These are phyloP conservation scores for Aphrophora alni DNA, from an alignment of 2,888 invertebrate species.

Conservation along the genomic window DNA sequence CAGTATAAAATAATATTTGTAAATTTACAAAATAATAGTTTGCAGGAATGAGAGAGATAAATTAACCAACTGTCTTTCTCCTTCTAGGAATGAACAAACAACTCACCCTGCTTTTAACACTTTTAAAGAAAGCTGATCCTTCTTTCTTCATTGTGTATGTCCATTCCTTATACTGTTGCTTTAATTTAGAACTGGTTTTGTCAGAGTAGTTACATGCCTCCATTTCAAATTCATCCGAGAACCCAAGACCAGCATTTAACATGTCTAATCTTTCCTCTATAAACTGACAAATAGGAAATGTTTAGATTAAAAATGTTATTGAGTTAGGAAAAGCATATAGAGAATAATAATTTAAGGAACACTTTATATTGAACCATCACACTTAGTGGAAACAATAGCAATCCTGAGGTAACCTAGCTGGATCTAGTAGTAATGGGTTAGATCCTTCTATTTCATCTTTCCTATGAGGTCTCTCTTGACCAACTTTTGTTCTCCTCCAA, in stretches of 20 bases:
- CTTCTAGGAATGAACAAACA: conserved; percentile 1
- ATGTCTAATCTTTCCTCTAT: conserved; percentile 93
- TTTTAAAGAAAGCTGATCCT: conserved; percentile 83
- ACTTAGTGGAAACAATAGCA: too few species aligned
- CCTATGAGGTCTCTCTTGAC: too few species aligned
- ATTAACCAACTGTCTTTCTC: not conserved
- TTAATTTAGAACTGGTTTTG: conserved; percentile 67
- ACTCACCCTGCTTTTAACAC: conserved; percentile 84
- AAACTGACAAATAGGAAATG: conserved; percentile 65
- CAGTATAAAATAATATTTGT: too few species aligned
- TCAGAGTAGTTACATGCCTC: conserved; percentile 79
- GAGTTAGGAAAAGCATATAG: too few species aligned
- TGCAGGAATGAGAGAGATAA: not conserved
- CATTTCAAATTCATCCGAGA: conserved; percentile 94
- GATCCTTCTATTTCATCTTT: too few species aligned
- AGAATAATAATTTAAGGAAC: too few species aligned
- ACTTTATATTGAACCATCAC: too few species aligned
- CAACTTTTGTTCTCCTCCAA: too few species aligned
- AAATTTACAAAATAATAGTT: not conserved
- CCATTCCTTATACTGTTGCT: conserved; percentile 82
- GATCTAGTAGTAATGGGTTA: too few species aligned
- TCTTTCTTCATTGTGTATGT: conserved; percentile 78
- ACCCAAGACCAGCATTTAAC: conserved; percentile 90
- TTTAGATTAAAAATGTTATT: not conserved
- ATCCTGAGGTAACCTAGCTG: too few species aligned